These are phyloP conservation scores for Dinoponera quadriceps DNA, from an alignment of 1,140 invertebrate genomes.

Conservation along the genomic window DNA sequence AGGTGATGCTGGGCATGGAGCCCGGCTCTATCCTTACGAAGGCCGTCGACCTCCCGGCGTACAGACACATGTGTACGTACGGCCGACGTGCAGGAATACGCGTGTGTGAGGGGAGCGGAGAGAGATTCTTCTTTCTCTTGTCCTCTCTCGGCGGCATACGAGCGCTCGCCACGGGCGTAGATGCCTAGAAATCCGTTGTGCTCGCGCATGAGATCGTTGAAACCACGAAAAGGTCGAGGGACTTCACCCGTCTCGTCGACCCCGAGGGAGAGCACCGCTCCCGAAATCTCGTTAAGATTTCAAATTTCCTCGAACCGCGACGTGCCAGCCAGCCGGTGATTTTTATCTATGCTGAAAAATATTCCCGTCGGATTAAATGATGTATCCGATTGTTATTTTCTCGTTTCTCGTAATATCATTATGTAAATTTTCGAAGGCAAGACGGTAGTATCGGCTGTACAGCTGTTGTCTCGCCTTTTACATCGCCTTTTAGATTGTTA, in stretches of 20 bases:
- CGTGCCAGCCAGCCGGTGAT: no score
- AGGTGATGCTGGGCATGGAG: constrained; percentile 83
- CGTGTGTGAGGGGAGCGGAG: constrained; percentile 53
- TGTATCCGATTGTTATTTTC: no score
- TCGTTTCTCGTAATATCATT: no score
- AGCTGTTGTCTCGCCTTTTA: no score
- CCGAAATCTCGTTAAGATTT: no score
- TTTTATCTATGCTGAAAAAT: no score
- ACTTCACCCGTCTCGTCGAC: not conserved
- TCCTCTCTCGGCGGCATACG: constrained; percentile 33
- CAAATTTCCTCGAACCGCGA: no score
- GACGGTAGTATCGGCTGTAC: no score
- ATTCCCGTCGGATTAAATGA: no score
- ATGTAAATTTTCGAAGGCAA: no score
- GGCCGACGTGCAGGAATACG: constrained; percentile 32
- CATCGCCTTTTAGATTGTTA: no score
- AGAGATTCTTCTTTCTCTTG: constrained; percentile 65
- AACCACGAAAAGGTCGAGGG: not conserved
- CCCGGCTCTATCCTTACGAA: constrained; percentile 80
- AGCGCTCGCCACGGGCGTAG: constrained; percentile 52
- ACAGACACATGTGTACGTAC: constrained; percentile 56
- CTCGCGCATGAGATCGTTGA: not conserved
- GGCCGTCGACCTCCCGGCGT: constrained; percentile 81
- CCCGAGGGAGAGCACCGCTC: not conserved
- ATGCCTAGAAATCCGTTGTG: constrained; percentile 27